These are phyloP conservation scores for Nezara viridula DNA, from an alignment of 2,888 invertebrate species.

Conservation along the genomic window DNA sequence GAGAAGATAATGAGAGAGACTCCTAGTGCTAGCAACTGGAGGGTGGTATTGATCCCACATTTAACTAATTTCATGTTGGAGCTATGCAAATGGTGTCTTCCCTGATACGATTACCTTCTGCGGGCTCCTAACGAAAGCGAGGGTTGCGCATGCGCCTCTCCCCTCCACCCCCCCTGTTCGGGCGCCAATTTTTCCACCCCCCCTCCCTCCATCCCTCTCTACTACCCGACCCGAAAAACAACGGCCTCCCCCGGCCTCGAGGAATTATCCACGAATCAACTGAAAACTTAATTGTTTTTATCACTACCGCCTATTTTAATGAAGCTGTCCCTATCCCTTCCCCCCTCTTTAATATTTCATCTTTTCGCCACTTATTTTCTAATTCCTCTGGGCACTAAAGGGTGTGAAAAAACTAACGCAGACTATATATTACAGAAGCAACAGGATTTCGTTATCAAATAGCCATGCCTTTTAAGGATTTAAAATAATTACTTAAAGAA, in stretches of 20 bases:
- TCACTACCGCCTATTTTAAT: conserved; percentile 57
- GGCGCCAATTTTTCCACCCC: conserved; percentile 58
- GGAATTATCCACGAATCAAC: conserved; percentile 57
- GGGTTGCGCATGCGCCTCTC: conserved; percentile 42
- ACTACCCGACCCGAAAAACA: conserved; percentile 58
- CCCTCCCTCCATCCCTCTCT: conserved; percentile 47
- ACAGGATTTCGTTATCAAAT: conserved; percentile 2
- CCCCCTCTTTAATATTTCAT: conserved; percentile 43
- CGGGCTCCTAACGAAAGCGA: conserved; percentile 57
- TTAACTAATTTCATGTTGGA: conserved; percentile 61
- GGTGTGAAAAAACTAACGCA: conserved; percentile 36
- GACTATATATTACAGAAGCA: conserved; percentile 44
- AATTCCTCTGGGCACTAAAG: conserved; percentile 33
- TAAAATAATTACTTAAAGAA: background rate
- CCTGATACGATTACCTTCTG: conserved; percentile 59
- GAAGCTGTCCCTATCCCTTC: conserved; percentile 52
- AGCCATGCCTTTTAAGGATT: background rate
- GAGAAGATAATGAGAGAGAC: conserved; percentile 34
- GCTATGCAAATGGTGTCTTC: conserved; percentile 61
- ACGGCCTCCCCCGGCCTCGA: conserved; percentile 2
- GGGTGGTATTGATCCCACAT: conserved; percentile 60
- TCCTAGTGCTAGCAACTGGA: conserved; percentile 44
- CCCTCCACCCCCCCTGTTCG: conserved; percentile 1
- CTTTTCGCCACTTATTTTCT: conserved; percentile 43
- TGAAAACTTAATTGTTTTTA: conserved; percentile 58